phyloP scores from a whole-genome alignment of 2,797 vertebrate species.

The Hylomyscus alleni region DNA sequence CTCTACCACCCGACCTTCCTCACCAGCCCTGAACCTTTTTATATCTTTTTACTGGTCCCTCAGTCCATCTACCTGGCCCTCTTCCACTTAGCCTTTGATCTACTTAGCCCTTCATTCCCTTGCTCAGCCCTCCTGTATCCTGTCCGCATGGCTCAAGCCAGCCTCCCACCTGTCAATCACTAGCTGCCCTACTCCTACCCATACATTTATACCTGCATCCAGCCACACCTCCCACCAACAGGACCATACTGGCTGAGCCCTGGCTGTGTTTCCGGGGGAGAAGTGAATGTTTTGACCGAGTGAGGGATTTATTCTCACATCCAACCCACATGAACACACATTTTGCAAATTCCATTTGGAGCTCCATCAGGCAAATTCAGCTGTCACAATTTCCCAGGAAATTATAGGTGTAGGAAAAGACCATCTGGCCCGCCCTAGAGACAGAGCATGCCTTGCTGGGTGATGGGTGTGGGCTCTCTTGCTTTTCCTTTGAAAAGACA shows the following conservation, averaged over 20 bases:
- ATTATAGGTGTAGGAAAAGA: slow-evolving; percentile 68
- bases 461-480: background rate
- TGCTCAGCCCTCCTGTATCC: too few relatives aligned
- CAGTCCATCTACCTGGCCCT: background rate
- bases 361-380: slow-evolving; percentile 67
- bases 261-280: background rate
- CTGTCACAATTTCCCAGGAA: slow-evolving; percentile 71
- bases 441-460: background rate
- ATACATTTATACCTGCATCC: background rate
- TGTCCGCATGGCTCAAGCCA: background rate
- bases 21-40: background rate
- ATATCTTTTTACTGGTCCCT: background rate
- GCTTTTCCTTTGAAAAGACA: slow-evolving; percentile 7
- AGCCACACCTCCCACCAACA: background rate
- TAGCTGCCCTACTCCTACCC: background rate
- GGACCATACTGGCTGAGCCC: too few relatives aligned
- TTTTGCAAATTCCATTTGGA: slow-evolving; percentile 69
- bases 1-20: background rate
- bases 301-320: background rate
- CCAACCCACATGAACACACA: slow-evolving; percentile 11
- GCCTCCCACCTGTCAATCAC: background rate
- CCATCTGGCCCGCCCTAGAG: slow-evolving; percentile 63
- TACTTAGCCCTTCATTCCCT: background rate
- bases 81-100: background rate
- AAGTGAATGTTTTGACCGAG: background rate